phyloP scores from a whole-genome alignment of 2,113 vertebrate genomes.

The Hippocampus abdominalis region DNA sequence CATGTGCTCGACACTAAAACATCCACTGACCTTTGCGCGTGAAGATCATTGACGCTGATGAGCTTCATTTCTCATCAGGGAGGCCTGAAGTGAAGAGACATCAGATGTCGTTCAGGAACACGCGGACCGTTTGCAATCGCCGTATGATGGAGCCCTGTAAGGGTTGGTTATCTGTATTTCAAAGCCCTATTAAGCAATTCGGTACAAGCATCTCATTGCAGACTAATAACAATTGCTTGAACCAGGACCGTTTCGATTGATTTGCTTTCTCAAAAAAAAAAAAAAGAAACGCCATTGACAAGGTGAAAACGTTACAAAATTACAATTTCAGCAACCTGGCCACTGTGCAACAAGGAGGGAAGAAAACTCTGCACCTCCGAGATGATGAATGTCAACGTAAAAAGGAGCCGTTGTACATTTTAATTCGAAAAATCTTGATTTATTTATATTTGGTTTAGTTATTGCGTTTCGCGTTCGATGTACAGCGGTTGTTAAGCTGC shows the following conservation, averaged over 20 bases:
- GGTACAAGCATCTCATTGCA: neutral
- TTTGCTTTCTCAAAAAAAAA: neutral
- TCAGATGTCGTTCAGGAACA: constrained; percentile 19
- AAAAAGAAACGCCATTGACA: neutral
- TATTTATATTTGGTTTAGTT: too few relatives aligned
- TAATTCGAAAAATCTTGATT: neutral
- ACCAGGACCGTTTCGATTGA: too few relatives aligned
- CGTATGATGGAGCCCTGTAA: neutral
- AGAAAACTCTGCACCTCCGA: neutral
- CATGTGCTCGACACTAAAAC: constrained; percentile 24
- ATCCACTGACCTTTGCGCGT: constrained; percentile 52
- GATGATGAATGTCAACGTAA: neutral
- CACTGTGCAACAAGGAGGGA: neutral
- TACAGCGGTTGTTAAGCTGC: neutral
- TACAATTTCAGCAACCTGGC: too few relatives aligned
- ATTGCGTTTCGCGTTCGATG: too few relatives aligned
- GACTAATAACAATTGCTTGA: neutral
- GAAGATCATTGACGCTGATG: constrained; percentile 56
- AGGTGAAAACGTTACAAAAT: too few relatives aligned
- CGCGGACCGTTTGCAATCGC: constrained; percentile 9
- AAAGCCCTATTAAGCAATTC: neutral
- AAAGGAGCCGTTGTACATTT: neutral
- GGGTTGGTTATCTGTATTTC: constrained; percentile 6
- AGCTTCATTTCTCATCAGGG: constrained; percentile 15
- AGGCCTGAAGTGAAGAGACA: constrained; percentile 25